A percentile compares a stretch with the other conserved stretches of the same genome.
These are phyloP conservation scores for Drosophila quasianomalipes DNA, from an alignment of 2,888 invertebrate genomes.

Conservation along the genomic window DNA sequence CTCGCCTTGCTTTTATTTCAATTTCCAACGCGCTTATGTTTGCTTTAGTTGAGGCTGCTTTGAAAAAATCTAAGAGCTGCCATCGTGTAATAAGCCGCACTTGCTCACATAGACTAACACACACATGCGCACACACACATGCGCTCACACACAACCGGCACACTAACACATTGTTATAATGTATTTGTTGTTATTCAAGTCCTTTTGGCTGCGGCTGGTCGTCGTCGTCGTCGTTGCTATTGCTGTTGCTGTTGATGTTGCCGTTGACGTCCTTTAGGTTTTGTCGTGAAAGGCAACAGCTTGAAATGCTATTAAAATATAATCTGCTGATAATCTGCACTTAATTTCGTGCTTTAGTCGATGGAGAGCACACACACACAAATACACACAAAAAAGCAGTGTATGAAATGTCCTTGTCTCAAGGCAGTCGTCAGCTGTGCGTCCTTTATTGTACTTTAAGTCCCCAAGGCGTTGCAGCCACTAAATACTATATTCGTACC, in stretches of 20 bases:
- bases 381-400: slow-evolving; percentile 3
- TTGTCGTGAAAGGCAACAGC: slow-evolving; percentile 72
- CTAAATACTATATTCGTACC: slow-evolving; percentile 29
- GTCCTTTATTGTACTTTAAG: slow-evolving; percentile 33
- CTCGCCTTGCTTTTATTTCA: slow-evolving; percentile 63
- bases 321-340: slow-evolving; percentile 81
- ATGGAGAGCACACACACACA: slow-evolving; percentile 29
- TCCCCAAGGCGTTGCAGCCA: slow-evolving; percentile 14
- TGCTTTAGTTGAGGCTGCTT: slow-evolving; percentile 35
- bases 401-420: slow-evolving; percentile 36
- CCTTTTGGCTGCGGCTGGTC: slow-evolving; percentile 26
- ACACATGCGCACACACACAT: slow-evolving; percentile 3
- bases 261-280: slow-evolving; percentile 31
- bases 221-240: neutral
- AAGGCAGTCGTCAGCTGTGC: slow-evolving; percentile 65
- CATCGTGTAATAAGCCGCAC: slow-evolving; percentile 71
- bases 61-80: slow-evolving; percentile 39
- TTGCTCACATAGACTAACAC: slow-evolving; percentile 12
- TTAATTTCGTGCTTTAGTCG: slow-evolving; percentile 75
- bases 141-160: slow-evolving; percentile 4
- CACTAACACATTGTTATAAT: slow-evolving; percentile 43
- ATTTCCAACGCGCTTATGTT: slow-evolving; percentile 62
- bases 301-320: slow-evolving; percentile 83
- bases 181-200: slow-evolving; percentile 47
- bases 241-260: neutral